Percentiles rank a stretch among this genome's conserved stretches.
Conservation (phyloP, 2,797 vertebrate species). For the Melanotaenia maccullochi region DNA sequence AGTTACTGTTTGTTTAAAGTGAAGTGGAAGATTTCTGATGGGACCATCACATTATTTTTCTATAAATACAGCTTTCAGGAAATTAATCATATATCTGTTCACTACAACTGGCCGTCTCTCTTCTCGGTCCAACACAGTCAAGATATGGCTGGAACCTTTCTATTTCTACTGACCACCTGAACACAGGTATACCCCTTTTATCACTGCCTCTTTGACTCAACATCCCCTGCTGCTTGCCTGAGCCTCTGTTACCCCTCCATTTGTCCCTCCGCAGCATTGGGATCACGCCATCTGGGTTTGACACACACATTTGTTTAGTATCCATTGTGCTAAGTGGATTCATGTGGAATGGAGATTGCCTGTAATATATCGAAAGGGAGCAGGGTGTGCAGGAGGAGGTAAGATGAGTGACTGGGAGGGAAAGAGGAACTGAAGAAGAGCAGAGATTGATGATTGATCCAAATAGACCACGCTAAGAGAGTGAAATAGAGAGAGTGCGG, state of each 20-base stretch:
- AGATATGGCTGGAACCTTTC: not conserved
- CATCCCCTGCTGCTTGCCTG: slow-evolving; percentile 9
- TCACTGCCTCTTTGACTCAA: slow-evolving; percentile 2
- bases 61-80: no score
- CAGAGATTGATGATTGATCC: slow-evolving; percentile 73
- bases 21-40: not conserved
- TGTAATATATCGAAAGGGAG: slow-evolving; percentile 57
- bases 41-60: not conserved
- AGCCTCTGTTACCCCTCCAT: slow-evolving; percentile 25
- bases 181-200: not conserved
- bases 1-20: not conserved
- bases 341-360: slow-evolving; percentile 66
- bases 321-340: slow-evolving; percentile 68
- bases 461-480: slow-evolving; percentile 61
- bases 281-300: slow-evolving; percentile 62
- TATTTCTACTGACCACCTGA: slow-evolving; percentile 15
- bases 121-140: not conserved
- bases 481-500: slow-evolving; percentile 44
- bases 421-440: slow-evolving; percentile 31
- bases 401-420: slow-evolving; percentile 14
- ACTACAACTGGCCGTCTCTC: no score
- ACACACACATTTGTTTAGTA: slow-evolving; percentile 70
- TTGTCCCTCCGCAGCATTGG: slow-evolving; percentile 32
- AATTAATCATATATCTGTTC: no score
- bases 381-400: slow-evolving; percentile 27